Evolutionary conservation across 2,888 invertebrate species (phyloP).

Genomic region (Xanthia togata): DNA sequence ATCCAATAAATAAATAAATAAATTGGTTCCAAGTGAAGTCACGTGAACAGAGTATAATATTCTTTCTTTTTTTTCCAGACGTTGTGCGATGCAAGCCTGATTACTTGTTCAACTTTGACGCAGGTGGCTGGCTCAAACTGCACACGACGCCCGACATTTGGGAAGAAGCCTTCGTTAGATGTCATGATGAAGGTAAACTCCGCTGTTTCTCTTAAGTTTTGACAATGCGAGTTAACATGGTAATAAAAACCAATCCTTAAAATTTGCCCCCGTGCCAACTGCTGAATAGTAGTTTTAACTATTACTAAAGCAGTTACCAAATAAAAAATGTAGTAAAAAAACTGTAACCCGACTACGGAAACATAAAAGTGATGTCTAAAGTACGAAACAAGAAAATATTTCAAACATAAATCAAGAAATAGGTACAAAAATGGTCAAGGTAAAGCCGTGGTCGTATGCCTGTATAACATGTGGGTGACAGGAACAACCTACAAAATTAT

Average conservation of each 20-base stretch:
- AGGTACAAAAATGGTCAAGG: too few relatives aligned
- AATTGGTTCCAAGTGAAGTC: background rate
- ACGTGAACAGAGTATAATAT: background rate
- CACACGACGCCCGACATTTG: constrained; percentile 7
- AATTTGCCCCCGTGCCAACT: background rate
- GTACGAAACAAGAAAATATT: too few relatives aligned
- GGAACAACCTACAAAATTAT: too few relatives aligned
- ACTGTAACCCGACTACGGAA: too few relatives aligned
- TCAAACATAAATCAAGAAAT: too few relatives aligned
- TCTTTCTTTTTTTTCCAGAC: constrained; percentile 18
- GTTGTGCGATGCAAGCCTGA: constrained; percentile 19
- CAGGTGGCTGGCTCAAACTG: constrained; percentile 26
- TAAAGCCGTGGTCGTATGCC: too few relatives aligned
- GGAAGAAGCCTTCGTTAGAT: constrained; percentile 17
- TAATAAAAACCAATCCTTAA: background rate
- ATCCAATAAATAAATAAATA: too few relatives aligned
- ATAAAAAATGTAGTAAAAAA: too few relatives aligned
- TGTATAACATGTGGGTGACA: too few relatives aligned
- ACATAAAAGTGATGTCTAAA: too few relatives aligned
- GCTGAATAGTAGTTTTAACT: background rate
- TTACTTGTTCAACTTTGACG: constrained; percentile 24
- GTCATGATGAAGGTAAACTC: constrained; percentile 28
- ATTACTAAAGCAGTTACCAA: background rate
- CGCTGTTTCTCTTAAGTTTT: background rate
- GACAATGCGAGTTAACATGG: too few relatives aligned